Percentiles rank a stretch among this genome's conserved stretches.
Evolutionary conservation across 2,888 invertebrate species (phyloP).

Genomic region (Xestobium rufovillosum): DNA sequence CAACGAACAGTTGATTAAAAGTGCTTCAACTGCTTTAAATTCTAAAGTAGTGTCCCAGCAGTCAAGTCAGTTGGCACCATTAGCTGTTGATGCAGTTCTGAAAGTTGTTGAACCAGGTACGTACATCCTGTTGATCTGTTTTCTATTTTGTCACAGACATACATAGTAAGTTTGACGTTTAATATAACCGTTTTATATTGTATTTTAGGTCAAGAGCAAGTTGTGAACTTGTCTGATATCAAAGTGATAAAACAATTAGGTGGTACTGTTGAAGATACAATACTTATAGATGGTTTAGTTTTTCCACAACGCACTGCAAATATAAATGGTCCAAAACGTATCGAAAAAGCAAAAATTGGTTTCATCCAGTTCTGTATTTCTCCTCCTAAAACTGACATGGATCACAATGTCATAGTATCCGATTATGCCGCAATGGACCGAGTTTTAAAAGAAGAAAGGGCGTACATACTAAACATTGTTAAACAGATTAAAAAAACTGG

Average conservation of each 20-base stretch:
- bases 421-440: conserved; percentile 99
- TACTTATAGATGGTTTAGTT: conserved; percentile 90
- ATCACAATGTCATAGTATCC: conserved; percentile 90
- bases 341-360: conserved; percentile 98
- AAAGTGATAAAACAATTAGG: conserved; percentile 96
- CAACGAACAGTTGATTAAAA: conserved; percentile 80
- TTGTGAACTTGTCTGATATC: conserved; percentile 90
- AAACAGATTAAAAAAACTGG: conserved; percentile 98
- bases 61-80: conserved; percentile 87
- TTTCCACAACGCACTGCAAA: conserved; percentile 86
- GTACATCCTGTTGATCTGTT: conserved; percentile 8
- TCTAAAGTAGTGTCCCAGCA: conserved; percentile 99
- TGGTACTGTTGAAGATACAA: conserved; percentile 96
- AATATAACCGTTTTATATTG: conserved; percentile 25
- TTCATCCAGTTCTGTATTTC: conserved; percentile 99
- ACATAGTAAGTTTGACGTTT: conserved; percentile 2
- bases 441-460: conserved; percentile 92
- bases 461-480: conserved; percentile 95
- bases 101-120: conserved; percentile 63
- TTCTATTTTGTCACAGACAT: conserved; percentile 4
- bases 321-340: conserved; percentile 82
- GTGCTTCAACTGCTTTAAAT: conserved; percentile 95
- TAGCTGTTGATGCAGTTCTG: conserved; percentile 95
- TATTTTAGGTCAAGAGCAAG: conserved; percentile 45
- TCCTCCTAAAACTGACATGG: conserved; percentile 99